phyloP scores from a whole-genome alignment of 2,888 invertebrate species.

The Ormia ochracea region DNA sequence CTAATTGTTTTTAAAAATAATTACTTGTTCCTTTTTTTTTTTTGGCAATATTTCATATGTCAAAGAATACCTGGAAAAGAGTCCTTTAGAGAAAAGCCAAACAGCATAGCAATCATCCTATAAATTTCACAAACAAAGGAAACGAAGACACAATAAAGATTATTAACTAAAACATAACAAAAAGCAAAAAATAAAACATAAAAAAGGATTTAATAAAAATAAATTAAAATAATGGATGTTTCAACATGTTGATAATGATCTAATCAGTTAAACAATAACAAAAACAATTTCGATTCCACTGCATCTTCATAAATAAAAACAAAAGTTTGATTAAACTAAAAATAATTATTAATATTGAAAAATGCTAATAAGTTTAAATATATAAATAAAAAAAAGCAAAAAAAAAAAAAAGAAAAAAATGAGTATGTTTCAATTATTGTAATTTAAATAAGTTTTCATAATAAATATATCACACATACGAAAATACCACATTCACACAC shows the following conservation, averaged over 20 bases:
- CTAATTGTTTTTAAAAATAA: too few relatives aligned
- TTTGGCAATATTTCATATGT: too few relatives aligned
- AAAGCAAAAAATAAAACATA: slow-evolving; percentile 16
- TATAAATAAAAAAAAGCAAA: not conserved
- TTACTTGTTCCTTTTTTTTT: too few relatives aligned
- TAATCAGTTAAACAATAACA: slow-evolving; percentile 30
- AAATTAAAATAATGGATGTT: slow-evolving; percentile 39
- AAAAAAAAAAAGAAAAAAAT: slow-evolving; percentile 10
- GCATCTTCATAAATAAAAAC: slow-evolving; percentile 13
- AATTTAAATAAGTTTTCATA: slow-evolving; percentile 61
- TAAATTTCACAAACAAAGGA: slow-evolving; percentile 23
- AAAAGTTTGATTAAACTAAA: slow-evolving; percentile 50
- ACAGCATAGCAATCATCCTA: not conserved
- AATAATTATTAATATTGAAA: slow-evolving; percentile 30
- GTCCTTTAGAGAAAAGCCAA: not conserved
- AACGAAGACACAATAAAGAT: slow-evolving; percentile 15
- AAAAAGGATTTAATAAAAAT: too few relatives aligned
- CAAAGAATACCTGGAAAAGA: not conserved
- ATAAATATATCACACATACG: not conserved
- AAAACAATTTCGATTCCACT: slow-evolving; percentile 36
- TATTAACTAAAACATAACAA: too few relatives aligned
- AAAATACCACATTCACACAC: slow-evolving; percentile 1
- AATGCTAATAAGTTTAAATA: slow-evolving; percentile 19
- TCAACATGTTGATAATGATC: slow-evolving; percentile 36
- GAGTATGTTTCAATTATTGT: slow-evolving; percentile 62